Evolutionary conservation across 2,888 invertebrate species (phyloP).

Genomic region (Caradrina clavipalpis): DNA sequence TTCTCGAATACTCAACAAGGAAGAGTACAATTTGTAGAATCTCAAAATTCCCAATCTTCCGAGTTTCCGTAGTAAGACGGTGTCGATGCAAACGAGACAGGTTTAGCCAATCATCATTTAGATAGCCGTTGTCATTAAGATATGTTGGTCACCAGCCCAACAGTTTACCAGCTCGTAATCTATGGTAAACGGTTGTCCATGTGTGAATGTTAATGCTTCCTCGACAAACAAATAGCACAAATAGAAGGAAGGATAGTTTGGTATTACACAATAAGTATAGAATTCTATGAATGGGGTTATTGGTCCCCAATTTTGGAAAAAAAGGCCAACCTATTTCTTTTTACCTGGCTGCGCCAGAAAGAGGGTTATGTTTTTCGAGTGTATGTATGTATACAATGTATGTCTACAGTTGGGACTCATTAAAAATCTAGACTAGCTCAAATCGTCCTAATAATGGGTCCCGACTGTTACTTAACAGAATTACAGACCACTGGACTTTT

Average conservation of each 20-base stretch:
- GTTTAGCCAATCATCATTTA: conserved; percentile 76
- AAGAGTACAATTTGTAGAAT: neutral
- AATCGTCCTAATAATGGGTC: too few species aligned
- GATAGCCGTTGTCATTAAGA: conserved; percentile 74
- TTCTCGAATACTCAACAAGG: neutral
- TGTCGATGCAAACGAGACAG: conserved; percentile 49
- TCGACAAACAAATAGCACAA: neutral
- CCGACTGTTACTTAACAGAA: too few species aligned
- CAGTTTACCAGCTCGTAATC: conserved; percentile 69
- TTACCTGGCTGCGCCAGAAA: too few species aligned
- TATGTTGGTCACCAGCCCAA: conserved; percentile 70
- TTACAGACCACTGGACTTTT: too few species aligned
- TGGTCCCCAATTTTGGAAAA: neutral
- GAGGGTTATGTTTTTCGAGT: too few species aligned
- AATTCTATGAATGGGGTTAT: neutral
- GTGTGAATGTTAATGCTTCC: conserved; percentile 37
- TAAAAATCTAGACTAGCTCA: too few species aligned
- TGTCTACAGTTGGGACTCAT: too few species aligned
- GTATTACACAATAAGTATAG: neutral
- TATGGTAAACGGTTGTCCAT: conserved; percentile 49
- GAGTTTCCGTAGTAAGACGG: conserved; percentile 56
- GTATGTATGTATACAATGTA: too few species aligned
- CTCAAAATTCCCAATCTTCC: neutral
- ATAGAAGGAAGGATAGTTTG: neutral
- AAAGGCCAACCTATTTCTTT: too few species aligned